Base-by-base conservation (phyloP, 1,140 invertebrate genomes). In the Drosophila mojavensis region DNA sequence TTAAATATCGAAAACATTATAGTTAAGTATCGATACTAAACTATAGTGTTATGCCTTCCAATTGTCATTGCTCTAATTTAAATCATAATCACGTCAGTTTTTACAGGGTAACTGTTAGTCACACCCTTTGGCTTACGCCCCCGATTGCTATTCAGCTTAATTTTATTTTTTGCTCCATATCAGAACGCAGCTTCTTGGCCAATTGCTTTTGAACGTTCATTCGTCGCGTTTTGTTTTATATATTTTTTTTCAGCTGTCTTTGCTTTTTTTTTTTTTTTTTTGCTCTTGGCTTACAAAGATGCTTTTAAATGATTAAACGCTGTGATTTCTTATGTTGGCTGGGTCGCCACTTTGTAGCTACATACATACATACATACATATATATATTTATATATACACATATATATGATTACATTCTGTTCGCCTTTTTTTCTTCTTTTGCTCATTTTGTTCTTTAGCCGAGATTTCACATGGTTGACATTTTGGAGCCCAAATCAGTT, bases 221-320 rank as follows among this genome's bases (percentile, higher is more conserved):
- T 78, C 76, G 62, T 51, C 65, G 65, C 72, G 65, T 78, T 78
- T 78, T 75, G 65, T 78, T 74, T 75, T 75, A 61, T 70, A 48
- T 58, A 56, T 65, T 71, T 43, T 66, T 30, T 33, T 33, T 33
- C 6, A 33, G 41, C 28, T 75, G 56, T 65, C 65, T 50, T 66
- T 33, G 17, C 58, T 65, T 72, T 66, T 69, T 54, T 54, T 30
- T 30, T 10, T 30, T 60, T 67, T 66, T 55, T 61, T 60, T 24
- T 20, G 24, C 59, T 74, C 36, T 74, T 67, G 58, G 65, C 63
- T 78, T 68, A 79, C 81, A 78, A 75, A 85, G 82, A 83, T 88
- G 83, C 83, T 79, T 79, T 88, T 88, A 82, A 88, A 86, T 86
- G 83, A 86, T 86, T 86, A 86, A 86, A 86, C 83, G 82, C 76